Evolutionary conservation across 2,113 vertebrate genomes (phyloP).

Genomic region (Microtus pennsylvanicus): DNA sequence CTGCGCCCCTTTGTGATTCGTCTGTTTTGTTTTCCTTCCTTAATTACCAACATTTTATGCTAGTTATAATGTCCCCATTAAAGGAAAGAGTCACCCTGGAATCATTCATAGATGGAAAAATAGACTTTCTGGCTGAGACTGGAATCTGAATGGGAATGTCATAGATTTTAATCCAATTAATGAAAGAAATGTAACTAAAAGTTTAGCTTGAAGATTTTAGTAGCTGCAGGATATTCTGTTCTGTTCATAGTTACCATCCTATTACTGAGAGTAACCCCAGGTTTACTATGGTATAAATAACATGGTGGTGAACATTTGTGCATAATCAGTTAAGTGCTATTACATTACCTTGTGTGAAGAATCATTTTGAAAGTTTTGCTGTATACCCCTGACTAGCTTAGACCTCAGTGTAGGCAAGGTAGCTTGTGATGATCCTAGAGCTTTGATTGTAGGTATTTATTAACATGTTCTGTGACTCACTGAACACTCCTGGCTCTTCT

Average conservation of each 20-base stretch:
- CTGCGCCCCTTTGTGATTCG: background rate
- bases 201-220: background rate
- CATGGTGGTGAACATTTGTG: background rate
- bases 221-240: background rate
- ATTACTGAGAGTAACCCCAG: background rate
- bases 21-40: background rate
- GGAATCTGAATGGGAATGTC: background rate
- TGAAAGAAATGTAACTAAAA: constrained; percentile 14
- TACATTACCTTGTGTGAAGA: background rate
- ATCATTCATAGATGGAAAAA: background rate
- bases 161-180: background rate
- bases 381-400: background rate
- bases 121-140: background rate
- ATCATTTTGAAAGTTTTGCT: background rate
- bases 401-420: no score
- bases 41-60: background rate
- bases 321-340: background rate
- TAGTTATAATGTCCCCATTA: background rate
- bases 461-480: background rate
- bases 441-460: background rate
- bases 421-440: background rate
- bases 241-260: background rate
- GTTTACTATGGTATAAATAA: background rate
- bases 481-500: background rate
- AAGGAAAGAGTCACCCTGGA: constrained; percentile 31